Conservation (phyloP, 2,797 vertebrate species). For the Lepilemur septentrionalis region DNA sequence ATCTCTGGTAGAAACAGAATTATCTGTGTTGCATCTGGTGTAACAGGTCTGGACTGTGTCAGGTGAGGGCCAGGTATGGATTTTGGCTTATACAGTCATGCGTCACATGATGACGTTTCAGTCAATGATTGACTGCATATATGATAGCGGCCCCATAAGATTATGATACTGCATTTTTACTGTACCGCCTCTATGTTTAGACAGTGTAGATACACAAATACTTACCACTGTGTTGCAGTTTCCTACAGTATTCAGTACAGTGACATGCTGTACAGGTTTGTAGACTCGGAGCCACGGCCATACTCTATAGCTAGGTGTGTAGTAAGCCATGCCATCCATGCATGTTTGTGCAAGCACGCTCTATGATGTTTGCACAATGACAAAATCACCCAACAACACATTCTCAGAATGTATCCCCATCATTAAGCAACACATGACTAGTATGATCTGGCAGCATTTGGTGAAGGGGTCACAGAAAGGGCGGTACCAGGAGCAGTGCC, state of each 20-base stretch:
- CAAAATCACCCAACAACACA: not conserved
- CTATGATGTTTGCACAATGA: not conserved
- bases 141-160: not conserved
- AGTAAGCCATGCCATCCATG: not conserved
- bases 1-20: not conserved
- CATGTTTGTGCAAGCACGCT: not conserved
- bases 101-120: not conserved
- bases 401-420: not conserved
- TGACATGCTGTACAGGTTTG: not conserved
- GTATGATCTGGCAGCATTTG: not conserved
- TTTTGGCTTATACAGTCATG: not conserved
- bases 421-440: not conserved
- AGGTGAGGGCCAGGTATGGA: not conserved
- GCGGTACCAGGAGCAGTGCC: not conserved
- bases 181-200: not conserved
- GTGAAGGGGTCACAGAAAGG: not conserved
- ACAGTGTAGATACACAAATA: not conserved
- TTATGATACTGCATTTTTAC: not conserved
- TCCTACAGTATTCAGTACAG: not conserved
- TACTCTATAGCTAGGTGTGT: not conserved
- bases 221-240: not conserved
- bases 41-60: not conserved
- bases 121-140: not conserved
- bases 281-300: not conserved
- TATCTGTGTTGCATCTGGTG: not conserved